Percentiles rank a stretch among this genome's conserved stretches.
Conservation (phyloP, 2,888 invertebrate species). For the Scaptomyza caliginosa region DNA sequence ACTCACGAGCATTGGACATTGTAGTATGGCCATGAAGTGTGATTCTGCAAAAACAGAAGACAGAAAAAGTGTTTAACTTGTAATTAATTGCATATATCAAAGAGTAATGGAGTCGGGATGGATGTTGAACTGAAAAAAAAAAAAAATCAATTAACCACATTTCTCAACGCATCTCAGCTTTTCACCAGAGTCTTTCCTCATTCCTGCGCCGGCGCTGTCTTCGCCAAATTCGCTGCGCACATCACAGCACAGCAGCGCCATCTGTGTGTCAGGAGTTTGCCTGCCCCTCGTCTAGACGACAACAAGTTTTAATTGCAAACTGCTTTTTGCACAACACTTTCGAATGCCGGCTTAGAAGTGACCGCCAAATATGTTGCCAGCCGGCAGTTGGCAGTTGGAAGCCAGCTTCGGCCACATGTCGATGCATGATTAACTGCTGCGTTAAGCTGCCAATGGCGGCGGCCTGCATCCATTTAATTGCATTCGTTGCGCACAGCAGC, state of each 20-base stretch:
- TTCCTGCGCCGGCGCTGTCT: slow-evolving; percentile 60
- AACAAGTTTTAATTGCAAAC: slow-evolving; percentile 78
- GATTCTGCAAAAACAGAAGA: slow-evolving; percentile 68
- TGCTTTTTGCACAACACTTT: slow-evolving; percentile 79
- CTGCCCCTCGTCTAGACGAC: slow-evolving; percentile 42
- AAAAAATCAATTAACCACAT: slow-evolving; percentile 77
- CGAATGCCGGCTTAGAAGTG: slow-evolving; percentile 74
- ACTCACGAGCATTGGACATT: slow-evolving; percentile 83
- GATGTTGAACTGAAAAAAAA: slow-evolving; percentile 37
- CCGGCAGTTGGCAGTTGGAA: slow-evolving; percentile 31
- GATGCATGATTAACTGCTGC: slow-evolving; percentile 82
- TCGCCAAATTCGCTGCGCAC: slow-evolving; percentile 69
- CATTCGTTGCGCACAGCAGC: slow-evolving; percentile 54
- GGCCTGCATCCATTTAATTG: slow-evolving; percentile 78
- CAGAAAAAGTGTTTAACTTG: slow-evolving; percentile 1
- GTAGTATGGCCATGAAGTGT: slow-evolving; percentile 82
- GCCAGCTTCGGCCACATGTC: slow-evolving; percentile 41
- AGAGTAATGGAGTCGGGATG: neutral
- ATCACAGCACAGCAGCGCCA: slow-evolving; percentile 66
- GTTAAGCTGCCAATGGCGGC: slow-evolving; percentile 60
- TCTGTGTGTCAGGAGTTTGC: slow-evolving; percentile 70
- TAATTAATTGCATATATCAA: slow-evolving; percentile 31
- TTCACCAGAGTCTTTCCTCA: slow-evolving; percentile 73
- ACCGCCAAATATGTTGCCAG: slow-evolving; percentile 67
- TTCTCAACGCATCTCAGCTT: slow-evolving; percentile 77